Evolutionary conservation across 1,140 invertebrate genomes (phyloP).

Genomic region (Eurytemora carolleeae): DNA sequence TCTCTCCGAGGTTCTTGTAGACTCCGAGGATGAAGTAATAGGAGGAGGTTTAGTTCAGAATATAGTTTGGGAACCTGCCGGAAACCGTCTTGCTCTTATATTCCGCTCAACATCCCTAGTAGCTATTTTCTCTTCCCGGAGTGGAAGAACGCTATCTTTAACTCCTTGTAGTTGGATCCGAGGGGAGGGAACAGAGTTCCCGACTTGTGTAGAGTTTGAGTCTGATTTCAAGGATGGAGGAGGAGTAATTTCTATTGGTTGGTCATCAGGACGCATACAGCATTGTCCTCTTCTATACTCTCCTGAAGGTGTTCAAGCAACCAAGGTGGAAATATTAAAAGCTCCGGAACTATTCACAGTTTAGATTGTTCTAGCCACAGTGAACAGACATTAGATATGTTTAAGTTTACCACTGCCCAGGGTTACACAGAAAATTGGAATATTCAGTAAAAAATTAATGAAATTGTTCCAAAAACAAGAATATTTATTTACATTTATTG

Average conservation of each 20-base stretch:
- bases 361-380: too few species aligned
- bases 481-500: too few species aligned
- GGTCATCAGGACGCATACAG: neutral
- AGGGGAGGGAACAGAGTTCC: neutral
- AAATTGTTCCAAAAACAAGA: too few species aligned
- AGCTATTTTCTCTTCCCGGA: neutral
- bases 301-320: neutral
- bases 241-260: neutral
- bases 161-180: neutral
- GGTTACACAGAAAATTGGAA: too few species aligned
- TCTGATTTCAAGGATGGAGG: neutral
- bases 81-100: neutral
- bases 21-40: neutral
- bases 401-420: too few species aligned
- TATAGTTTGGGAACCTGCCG: neutral
- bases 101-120: neutral
- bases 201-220: neutral
- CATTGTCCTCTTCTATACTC: neutral
- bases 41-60: neutral
- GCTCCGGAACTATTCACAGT: neutral
- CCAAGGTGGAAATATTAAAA: neutral
- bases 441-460: too few species aligned
- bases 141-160: neutral
- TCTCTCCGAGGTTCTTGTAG: neutral
- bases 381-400: too few species aligned